Base-by-base conservation (phyloP, 2,113 vertebrate genomes). In the Perca flavescens region DNA sequence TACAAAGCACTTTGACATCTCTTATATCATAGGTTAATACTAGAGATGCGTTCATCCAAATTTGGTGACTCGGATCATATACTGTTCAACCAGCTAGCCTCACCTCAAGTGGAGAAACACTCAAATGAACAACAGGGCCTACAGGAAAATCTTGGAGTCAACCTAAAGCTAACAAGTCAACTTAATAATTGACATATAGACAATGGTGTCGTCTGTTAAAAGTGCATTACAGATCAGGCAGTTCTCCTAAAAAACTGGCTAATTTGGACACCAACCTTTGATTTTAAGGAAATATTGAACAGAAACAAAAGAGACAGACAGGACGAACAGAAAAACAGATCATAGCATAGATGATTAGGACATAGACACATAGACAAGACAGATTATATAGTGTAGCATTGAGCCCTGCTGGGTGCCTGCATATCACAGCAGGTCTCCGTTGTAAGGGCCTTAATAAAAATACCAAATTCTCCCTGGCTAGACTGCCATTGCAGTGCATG, bases 321-420 rank as follows among this genome's bases (percentile, higher is more conserved):
- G n/a, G 68, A 87, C n/a, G 54, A 53, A 89, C 80, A 63, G 34
- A 72, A 65, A 5, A n/a, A 84, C 77, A 83, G 84, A 83, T 64
- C 72, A 76, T 13, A 84, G 74, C 72, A 73, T 36, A 79, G 34
- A 56, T 77, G 67, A 60, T 15, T n/a, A 64, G n/a, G 68, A 92
- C 84, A 82, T 0, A 67, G 53, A 86, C 69, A 86, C 31, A 85
- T n/a, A 88, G 62, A 83, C 74, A 64, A 66, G 65, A 90, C 74
- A 70, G 70, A 28, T 60, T 61, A 84, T 52, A 82, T 22, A 21
- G 63, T 43, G 57, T 71, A 72, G 70, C 57, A 75, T 1, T 63
- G 21, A 84, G 60, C 52, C 61, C 77, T 22, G 19, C 6, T 69
- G 46, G 25, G 17, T 53, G 46, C 25, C 57, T 19, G 70, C 47